These are phyloP conservation scores for Eumacrocentrus americanus DNA, from an alignment of 2,888 invertebrate genomes.

Conservation along the genomic window DNA sequence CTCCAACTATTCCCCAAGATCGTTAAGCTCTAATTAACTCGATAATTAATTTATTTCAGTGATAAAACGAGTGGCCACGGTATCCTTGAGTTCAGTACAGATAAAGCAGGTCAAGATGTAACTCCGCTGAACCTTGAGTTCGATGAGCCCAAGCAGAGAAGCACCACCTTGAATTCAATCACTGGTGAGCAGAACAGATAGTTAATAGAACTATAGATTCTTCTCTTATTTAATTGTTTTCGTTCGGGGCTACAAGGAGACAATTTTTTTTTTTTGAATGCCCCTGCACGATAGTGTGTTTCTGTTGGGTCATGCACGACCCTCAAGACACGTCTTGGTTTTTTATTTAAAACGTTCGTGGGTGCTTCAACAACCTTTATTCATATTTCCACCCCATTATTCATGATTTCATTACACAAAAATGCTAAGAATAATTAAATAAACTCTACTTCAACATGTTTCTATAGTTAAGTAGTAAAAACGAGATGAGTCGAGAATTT, in stretches of 20 bases:
- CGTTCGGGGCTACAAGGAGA: conserved; percentile 4
- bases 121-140: conserved; percentile 85
- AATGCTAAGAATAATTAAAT: too few species aligned
- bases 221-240: conserved; percentile 1
- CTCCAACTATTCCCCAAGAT: background rate
- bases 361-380: too few species aligned
- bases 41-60: conserved; percentile 39
- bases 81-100: conserved; percentile 83
- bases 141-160: conserved; percentile 71
- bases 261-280: conserved; percentile 20
- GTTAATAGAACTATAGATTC: background rate
- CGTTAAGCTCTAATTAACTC: too few species aligned
- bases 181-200: conserved; percentile 66
- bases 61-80: conserved; percentile 68
- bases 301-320: too few species aligned
- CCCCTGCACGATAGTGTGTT: conserved; percentile 27
- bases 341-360: too few species aligned
- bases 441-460: too few species aligned
- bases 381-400: too few species aligned
- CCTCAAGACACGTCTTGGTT: too few species aligned
- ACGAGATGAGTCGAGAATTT: too few species aligned
- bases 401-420: too few species aligned
- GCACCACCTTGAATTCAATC: conserved; percentile 76
- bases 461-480: too few species aligned
- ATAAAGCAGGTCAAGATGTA: conserved; percentile 86